Conservation (phyloP, 2,797 vertebrate genomes). For the Enteromius viviparus region DNA sequence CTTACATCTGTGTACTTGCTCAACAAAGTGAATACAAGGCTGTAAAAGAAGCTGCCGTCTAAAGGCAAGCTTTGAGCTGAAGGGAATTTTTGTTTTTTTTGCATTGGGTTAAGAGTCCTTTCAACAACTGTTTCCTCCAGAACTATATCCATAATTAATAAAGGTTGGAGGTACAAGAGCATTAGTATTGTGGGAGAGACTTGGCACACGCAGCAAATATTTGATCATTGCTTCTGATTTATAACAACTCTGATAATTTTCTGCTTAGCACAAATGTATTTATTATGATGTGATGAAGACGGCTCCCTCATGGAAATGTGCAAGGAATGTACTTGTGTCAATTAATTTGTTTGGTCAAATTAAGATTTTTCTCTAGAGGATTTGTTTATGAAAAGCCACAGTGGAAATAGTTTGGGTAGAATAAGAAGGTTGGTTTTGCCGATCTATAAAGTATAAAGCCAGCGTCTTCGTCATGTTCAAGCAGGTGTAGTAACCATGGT, state of each 20-base stretch:
- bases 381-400: background rate
- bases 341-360: slow-evolving; percentile 41
- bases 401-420: slow-evolving; percentile 11
- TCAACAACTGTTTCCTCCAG: slow-evolving; percentile 31
- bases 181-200: slow-evolving; percentile 29
- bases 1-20: background rate
- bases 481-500: slow-evolving; percentile 52
- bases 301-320: slow-evolving; percentile 26
- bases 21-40: slow-evolving; percentile 2
- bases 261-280: slow-evolving; percentile 21
- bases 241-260: background rate
- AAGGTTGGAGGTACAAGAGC: slow-evolving; percentile 40
- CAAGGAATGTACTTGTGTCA: slow-evolving; percentile 22
- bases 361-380: slow-evolving; percentile 30
- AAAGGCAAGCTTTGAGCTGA: background rate
- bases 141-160: slow-evolving; percentile 58
- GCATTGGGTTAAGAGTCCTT: slow-evolving; percentile 35
- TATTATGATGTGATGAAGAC: slow-evolving; percentile 34
- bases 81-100: slow-evolving; percentile 14
- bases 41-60: slow-evolving; percentile 3
- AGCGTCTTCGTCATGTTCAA: background rate
- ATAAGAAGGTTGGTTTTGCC: background rate
- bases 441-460: background rate
- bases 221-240: slow-evolving; percentile 29
- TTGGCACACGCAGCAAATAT: slow-evolving; percentile 28